Evolutionary conservation across 2,888 invertebrate species (phyloP), one percentile per base, ranked within the genome.

Genomic region (Drosophila leonis): DNA sequence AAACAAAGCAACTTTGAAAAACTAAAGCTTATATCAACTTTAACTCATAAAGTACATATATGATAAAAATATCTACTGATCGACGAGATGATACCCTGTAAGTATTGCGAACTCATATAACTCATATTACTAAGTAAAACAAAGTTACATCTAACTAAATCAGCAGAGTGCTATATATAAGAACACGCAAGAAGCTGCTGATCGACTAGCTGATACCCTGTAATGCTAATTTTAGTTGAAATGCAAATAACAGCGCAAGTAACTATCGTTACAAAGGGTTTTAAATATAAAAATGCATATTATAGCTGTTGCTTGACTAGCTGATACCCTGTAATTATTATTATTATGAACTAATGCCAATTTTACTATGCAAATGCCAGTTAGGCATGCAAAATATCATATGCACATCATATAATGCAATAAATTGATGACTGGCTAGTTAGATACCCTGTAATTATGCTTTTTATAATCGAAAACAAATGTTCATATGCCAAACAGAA

Each of bases 391-490:
- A 8, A 20, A 20, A n/a, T 27, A 5, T 27, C 27, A 27, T 8
- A 24, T 24, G 9, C 10, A 37, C 2, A 9, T 15, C 4, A 35
- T 20, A 20, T 13, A 6, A 51, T 27, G 15, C 2, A 31, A 31
- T 3, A 31, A 5, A 10, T 12, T 18, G 2, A 15, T 8, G 27
- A 13, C 27, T 15, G 2, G 8, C 3, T 8, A 8, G 0, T 8
- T 12, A 42, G n/a, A 48, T 48, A 48, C 46, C 46, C 46, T n/a
- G 46, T 48, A 48, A 48, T 29, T 9, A n/a, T 20, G 5, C 6
- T 2, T 20, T 20, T 42, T 42, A 42, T 12, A 42, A 5, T 18
- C 5, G 3, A 13, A 4, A 13, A 10, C 13, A 18, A 4, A 13
- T 35, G 18, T 1, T 41, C 2, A 18, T 41, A 10, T 39, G 8